Conservation (phyloP, 2,797 vertebrate species). For the Enoplosus armatus region DNA sequence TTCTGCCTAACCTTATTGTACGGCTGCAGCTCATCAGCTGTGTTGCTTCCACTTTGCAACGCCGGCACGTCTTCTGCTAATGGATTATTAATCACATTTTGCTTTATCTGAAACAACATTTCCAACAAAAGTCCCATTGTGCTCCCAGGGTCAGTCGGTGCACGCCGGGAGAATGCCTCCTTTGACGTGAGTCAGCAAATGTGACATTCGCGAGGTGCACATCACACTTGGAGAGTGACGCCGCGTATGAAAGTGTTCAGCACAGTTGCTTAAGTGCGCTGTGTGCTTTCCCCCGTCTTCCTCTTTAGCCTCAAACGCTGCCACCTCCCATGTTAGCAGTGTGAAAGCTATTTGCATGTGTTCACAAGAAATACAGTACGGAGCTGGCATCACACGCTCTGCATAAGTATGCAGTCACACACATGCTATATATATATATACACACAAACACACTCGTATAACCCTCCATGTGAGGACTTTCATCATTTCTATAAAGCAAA, state of each 20-base stretch:
- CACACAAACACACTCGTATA: not conserved
- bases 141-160: constrained; percentile 39
- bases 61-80: constrained; percentile 50
- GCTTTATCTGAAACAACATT: constrained; percentile 58
- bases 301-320: constrained; percentile 1
- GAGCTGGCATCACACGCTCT: not conserved
- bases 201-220: constrained; percentile 24
- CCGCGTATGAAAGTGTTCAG: constrained; percentile 5
- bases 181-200: constrained; percentile 32
- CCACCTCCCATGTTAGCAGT: constrained; percentile 14
- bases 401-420: constrained; percentile 34
- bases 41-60: constrained; percentile 41
- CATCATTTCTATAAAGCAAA: constrained; percentile 33
- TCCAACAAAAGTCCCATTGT: constrained; percentile 62
- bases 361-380: constrained; percentile 1
- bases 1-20: constrained; percentile 25
- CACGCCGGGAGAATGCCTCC: not conserved
- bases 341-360: constrained; percentile 45
- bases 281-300: not conserved
- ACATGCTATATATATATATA: constrained; percentile 5
- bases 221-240: not conserved
- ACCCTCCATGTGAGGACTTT: constrained; percentile 4
- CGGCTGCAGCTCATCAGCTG: constrained; percentile 31
- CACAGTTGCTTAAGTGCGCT: not conserved
- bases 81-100: constrained; percentile 75